phyloP scores from a whole-genome alignment of 2,113 vertebrate genomes.

The Marmota flaviventris region DNA sequence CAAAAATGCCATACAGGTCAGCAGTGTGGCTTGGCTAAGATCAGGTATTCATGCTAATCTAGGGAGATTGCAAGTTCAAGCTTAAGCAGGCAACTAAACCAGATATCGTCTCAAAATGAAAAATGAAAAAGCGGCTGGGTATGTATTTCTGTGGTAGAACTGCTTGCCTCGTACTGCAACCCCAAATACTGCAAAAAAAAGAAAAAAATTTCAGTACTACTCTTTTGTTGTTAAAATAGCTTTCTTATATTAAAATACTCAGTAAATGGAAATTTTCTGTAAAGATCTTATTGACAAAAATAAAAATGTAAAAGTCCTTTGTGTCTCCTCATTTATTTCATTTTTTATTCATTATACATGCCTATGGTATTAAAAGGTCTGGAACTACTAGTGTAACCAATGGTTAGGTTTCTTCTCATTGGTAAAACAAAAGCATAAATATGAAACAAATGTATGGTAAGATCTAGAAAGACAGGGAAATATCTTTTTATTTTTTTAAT shows the following conservation, averaged over 20 bases:
- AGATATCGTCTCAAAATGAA: no score
- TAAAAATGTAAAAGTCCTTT: background rate
- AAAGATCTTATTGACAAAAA: conserved; percentile 30
- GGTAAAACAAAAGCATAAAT: background rate
- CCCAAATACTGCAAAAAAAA: no score
- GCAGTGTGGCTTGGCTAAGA: no score
- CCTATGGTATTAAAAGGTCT: background rate
- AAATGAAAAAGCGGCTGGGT: no score
- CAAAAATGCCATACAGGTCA: no score
- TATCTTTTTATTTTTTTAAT: background rate
- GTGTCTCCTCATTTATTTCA: background rate
- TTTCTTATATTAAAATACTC: background rate
- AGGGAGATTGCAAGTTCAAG: no score
- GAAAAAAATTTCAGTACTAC: background rate
- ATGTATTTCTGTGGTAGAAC: no score
- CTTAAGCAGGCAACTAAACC: no score
- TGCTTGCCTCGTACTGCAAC: no score
- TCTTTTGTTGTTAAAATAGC: background rate
- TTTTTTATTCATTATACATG: background rate
- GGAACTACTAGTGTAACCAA: background rate
- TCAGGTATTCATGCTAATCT: no score
- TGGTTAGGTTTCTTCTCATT: conserved; percentile 30
- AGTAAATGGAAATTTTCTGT: conserved; percentile 38
- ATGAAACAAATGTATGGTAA: background rate
- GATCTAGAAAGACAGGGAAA: background rate